Evolutionary conservation across 2,888 invertebrate genomes (phyloP), one percentile per base, ranked within the genome.

Genomic region (Perizoma flavofasciatum): DNA sequence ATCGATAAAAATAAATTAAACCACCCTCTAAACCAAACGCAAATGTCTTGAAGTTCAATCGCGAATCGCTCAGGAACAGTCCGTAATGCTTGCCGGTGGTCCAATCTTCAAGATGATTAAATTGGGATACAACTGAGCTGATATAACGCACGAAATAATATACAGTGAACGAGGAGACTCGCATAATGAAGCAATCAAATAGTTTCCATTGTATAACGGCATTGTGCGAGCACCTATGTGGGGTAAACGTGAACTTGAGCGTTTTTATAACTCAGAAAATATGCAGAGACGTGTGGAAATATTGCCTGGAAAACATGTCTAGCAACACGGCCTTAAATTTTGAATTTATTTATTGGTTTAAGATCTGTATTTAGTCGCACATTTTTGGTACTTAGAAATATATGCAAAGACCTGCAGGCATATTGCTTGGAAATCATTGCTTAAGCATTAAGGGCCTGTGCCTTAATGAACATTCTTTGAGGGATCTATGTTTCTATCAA

Each of bases 171-270:
- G 71, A 76, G 82, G 80, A 82, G 41, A 41, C 83, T 81, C 78
- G 90, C 83, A 91, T 92, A 92, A 90, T 90, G 87, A 91, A 89
- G 85, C 90, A 90, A 92, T 91, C 89, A 87, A 88, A 89, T 88
- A 86, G 85, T 84, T 80, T 77, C 81, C 51, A 57, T 57, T 56
- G 56, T 49, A 48, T 22, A 1, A 22, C 40, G 8, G 41, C 0
- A 86, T 86, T 86, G 85, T 84, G 81, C 71, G 74, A 72, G 72
- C 65, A 65, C 72, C 70, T 77, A 77, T 61, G 51, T 66, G 68
- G 55, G 65, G 49, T 46, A 50, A 78, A 81, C 77, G 75, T 61
- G 68, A 71, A 81, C 77, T 63, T 74, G 60, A 61, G 59, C 75
- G 77, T 77, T 77, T 58, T 52, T 51, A 11, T n/a, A 2, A 44